phyloP scores from a whole-genome alignment of 1,140 invertebrate species.

The Homarus americanus region DNA sequence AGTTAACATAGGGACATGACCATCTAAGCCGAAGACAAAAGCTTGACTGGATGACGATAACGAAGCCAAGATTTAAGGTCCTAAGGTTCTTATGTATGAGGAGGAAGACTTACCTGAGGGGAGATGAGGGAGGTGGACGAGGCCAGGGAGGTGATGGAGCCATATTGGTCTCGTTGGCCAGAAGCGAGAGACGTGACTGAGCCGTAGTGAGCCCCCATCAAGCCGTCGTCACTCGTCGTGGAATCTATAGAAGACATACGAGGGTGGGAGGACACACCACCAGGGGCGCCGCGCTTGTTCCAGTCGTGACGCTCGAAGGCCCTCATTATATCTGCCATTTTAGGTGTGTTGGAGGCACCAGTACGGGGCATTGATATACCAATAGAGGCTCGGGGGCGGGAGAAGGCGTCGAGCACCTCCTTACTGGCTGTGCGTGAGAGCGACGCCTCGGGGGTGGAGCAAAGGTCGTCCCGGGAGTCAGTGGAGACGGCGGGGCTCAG shows the following conservation, averaged over 20 bases:
- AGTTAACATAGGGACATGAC: no score
- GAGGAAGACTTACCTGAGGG: slow-evolving; percentile 81
- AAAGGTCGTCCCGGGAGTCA: slow-evolving; percentile 72
- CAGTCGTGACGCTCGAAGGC: slow-evolving; percentile 80
- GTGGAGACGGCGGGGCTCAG: slow-evolving; percentile 67
- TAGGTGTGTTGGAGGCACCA: slow-evolving; percentile 67
- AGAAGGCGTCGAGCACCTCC: slow-evolving; percentile 75
- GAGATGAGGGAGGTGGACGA: slow-evolving; percentile 84
- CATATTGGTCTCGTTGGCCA: slow-evolving; percentile 80
- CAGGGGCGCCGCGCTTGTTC: slow-evolving; percentile 40
- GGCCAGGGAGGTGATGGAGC: slow-evolving; percentile 83
- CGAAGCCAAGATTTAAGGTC: no score
- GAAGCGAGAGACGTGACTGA: slow-evolving; percentile 78
- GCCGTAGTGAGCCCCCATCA: slow-evolving; percentile 77
- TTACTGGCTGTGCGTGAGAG: slow-evolving; percentile 74
- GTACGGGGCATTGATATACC: slow-evolving; percentile 56
- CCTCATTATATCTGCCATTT: slow-evolving; percentile 81
- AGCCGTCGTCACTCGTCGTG: slow-evolving; percentile 80
- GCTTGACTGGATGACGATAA: no score
- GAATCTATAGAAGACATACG: slow-evolving; percentile 80
- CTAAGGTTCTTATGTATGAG: no score
- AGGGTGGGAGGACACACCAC: slow-evolving; percentile 76
- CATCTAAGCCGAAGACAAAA: no score
- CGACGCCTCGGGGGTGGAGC: slow-evolving; percentile 69
- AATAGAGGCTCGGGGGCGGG: slow-evolving; percentile 45